Evolutionary conservation across 2,797 vertebrate genomes (phyloP), one percentile per base, ranked within the genome.

Genomic region (Acrossocheilus fasciatus): DNA sequence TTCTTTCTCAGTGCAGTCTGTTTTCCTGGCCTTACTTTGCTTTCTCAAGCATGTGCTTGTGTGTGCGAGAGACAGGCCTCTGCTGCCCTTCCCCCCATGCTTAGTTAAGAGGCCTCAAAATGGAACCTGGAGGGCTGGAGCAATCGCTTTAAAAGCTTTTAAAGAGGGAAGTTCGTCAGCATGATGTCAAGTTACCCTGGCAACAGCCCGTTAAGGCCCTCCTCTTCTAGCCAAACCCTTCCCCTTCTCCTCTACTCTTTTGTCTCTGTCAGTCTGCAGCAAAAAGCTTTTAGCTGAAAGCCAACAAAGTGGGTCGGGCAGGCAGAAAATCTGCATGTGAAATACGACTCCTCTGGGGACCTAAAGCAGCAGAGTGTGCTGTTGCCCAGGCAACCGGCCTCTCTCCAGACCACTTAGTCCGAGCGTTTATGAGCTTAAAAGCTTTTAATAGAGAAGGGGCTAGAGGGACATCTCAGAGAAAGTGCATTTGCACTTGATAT

Each of bases 271-370:
- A 83, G 93, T 94, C 95, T 96, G 95, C 95, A 97, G 98, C 97
- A 99, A 98, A 99, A 99, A 98, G 97, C 98, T 99, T 99, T 99
- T 99, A 99, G 98, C 97, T 98, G 98, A 98, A 98, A 98, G 97
- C 96, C 93, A 96, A 96, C 96, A 97, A 96, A 97, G 96, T 96
- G 95, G 93, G 92, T 95, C 95, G 91, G 94, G 94, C 95, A 94
- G 95, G 96, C 95, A 96, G 97, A 93, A 95, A 95, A 95, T 95
- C 96, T 96, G 95, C 94, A 96, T 96, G 96, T 96, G 97, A 97
- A 97, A 97, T 96, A 95, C 95, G 96, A 97, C 95, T 87, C 91
- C 92, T 90, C 86, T 4, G 74, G 86, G 80, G 89, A 87, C 78
- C 0, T 76, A 87, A 90, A 91, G 87, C 82, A 68, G 81, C 82